A percentile compares a stretch with the other conserved stretches of the same genome.
Evolutionary conservation across 2,113 vertebrate genomes (phyloP).

Genomic region (Brachyhypopomus occidentalis): DNA sequence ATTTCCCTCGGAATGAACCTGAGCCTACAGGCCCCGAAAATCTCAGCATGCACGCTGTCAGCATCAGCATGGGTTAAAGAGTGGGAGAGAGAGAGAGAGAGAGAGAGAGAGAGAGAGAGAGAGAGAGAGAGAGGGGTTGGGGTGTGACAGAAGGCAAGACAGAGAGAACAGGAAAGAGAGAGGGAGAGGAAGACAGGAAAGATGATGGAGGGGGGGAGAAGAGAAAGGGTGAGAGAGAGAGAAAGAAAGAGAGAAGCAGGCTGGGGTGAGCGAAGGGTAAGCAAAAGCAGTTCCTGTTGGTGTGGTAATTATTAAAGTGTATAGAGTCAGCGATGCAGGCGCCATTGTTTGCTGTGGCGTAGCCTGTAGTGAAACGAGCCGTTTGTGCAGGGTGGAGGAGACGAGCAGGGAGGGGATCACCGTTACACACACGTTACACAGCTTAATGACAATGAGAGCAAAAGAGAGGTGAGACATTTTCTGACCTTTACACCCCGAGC

Average conservation of each 20-base stretch:
- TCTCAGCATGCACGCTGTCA: conserved; percentile 76
- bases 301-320: conserved; percentile 46
- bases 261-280: conserved; percentile 42
- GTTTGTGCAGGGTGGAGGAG: conserved; percentile 43
- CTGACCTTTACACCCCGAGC: neutral
- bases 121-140: conserved; percentile 48
- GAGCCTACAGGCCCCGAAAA: conserved; percentile 68
- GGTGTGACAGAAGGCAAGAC: conserved; percentile 42
- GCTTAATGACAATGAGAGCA: neutral
- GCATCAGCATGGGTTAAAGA: conserved; percentile 61
- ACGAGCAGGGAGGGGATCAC: conserved; percentile 33
- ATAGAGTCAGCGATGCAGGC: conserved; percentile 46
- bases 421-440: conserved; percentile 30
- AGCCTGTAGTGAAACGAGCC: conserved; percentile 48
- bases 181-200: conserved; percentile 47
- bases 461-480: neutral
- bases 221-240: conserved; percentile 62
- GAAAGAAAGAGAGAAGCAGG: conserved; percentile 54
- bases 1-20: conserved; percentile 72
- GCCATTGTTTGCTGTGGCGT: conserved; percentile 49
- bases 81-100: conserved; percentile 54
- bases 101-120: conserved; percentile 53
- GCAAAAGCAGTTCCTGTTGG: conserved; percentile 53
- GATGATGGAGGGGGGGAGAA: conserved; percentile 39
- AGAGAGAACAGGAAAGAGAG: conserved; percentile 52